Conservation (phyloP, 2,797 vertebrate species). For the Arremon aurantiirostris region DNA sequence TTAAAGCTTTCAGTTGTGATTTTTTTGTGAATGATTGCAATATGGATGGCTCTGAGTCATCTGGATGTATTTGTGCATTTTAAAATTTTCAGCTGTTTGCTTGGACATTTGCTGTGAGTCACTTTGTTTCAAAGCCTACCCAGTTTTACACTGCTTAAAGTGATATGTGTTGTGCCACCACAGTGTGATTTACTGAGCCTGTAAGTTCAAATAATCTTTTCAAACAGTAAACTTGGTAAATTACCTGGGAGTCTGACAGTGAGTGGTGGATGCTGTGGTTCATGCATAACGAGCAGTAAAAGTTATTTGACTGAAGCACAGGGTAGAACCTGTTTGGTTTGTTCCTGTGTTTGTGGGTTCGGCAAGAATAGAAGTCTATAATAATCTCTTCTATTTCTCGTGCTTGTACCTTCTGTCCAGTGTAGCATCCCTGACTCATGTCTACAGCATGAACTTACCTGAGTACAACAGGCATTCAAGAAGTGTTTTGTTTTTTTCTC, state of each 20-base stretch:
- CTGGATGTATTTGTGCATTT: neutral
- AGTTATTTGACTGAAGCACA: neutral
- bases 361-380: neutral
- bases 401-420: neutral
- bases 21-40: neutral
- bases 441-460: neutral
- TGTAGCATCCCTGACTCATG: neutral
- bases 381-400: neutral
- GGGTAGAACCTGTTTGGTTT: conserved; percentile 39
- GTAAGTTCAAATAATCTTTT: neutral
- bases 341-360: neutral
- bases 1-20: neutral
- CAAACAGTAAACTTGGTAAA: neutral
- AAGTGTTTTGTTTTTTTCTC: neutral
- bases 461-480: neutral
- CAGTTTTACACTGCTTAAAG: neutral
- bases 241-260: neutral
- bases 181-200: neutral
- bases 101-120: neutral
- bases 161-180: neutral
- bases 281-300: conserved; percentile 22
- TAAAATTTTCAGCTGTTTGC: neutral
- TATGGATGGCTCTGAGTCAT: neutral
- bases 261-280: conserved; percentile 4
- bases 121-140: neutral